Conservation (phyloP, 2,797 vertebrate genomes). For the Neopelma chrysocephalum region DNA sequence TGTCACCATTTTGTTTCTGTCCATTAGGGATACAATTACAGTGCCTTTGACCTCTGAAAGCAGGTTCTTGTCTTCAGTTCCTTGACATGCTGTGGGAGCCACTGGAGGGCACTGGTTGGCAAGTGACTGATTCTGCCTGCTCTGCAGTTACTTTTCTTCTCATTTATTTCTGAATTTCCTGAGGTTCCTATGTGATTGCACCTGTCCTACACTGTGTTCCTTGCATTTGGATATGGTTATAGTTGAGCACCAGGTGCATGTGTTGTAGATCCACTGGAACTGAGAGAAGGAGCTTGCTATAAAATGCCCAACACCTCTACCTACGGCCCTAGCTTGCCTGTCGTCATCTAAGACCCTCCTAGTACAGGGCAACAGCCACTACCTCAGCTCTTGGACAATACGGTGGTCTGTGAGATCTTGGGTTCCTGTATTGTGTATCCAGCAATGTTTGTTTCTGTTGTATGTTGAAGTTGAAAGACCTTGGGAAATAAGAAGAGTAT, state of each 20-base stretch:
- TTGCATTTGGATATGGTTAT: neutral
- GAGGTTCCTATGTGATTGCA: neutral
- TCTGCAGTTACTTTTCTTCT: neutral
- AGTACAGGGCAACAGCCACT: neutral
- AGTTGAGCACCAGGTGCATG: neutral
- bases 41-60: neutral
- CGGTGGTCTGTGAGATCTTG: neutral
- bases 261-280: neutral
- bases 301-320: neutral
- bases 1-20: neutral
- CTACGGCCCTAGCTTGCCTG: neutral
- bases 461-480: neutral
- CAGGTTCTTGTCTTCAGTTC: neutral
- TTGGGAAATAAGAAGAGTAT: neutral
- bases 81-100: neutral
- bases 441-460: neutral
- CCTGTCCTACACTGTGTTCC: neutral
- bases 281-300: neutral
- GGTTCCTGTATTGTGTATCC: neutral
- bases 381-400: neutral
- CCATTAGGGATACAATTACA: neutral
- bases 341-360: neutral
- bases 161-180: neutral
- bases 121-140: neutral
- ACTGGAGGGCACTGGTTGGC: conserved; percentile 43